Evolutionary conservation across 2,113 vertebrate species (phyloP).

Genomic region (Melanocharis versteri): DNA sequence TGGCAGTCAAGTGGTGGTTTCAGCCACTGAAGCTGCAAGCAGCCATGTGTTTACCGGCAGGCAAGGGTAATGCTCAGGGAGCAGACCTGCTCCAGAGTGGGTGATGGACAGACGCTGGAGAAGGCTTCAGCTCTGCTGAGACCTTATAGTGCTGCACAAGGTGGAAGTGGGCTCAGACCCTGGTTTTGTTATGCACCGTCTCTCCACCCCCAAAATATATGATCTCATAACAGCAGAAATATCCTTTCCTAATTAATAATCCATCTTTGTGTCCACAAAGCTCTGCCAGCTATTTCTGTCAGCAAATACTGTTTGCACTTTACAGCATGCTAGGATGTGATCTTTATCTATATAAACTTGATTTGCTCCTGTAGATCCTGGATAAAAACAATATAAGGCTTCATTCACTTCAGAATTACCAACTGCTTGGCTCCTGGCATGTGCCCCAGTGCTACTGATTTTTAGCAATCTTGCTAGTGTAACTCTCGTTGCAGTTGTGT

Average conservation of each 20-base stretch:
- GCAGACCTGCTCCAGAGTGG: neutral
- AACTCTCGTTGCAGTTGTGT: neutral
- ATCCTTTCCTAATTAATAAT: neutral
- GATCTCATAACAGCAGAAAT: neutral
- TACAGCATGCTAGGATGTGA: neutral
- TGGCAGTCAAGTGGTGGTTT: neutral
- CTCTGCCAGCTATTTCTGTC: neutral
- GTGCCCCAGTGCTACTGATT: neutral
- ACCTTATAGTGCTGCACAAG: neutral
- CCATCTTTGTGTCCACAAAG: neutral
- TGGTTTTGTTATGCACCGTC: neutral
- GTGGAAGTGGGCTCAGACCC: neutral
- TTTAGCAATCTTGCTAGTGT: neutral
- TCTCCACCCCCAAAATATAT: neutral
- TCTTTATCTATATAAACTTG: neutral
- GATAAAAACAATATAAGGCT: neutral
- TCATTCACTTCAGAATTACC: neutral
- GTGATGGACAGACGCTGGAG: neutral
- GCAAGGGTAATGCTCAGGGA: neutral
- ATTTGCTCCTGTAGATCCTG: slow-evolving; percentile 6
- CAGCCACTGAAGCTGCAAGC: neutral
- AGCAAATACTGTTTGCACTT: neutral
- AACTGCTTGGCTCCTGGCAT: neutral
- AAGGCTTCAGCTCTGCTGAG: neutral
- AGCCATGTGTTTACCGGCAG: neutral